These are phyloP conservation scores for Spea multiplicata DNA, from an alignment of 2,113 vertebrate species.

Conservation along the genomic window DNA sequence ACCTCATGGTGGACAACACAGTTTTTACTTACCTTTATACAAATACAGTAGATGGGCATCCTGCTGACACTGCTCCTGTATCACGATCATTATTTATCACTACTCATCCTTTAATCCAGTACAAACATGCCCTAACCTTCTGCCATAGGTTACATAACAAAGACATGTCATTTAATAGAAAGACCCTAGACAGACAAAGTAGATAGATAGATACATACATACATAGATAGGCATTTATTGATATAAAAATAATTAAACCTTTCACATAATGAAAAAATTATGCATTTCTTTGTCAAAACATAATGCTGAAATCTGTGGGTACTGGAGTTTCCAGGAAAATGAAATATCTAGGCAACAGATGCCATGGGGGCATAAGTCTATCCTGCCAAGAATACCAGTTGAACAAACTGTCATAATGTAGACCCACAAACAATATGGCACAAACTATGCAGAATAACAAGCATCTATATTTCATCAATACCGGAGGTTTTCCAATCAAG, in stretches of 20 bases:
- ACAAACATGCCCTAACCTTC: no score
- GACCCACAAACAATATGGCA: constrained; percentile 48
- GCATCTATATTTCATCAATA: not conserved
- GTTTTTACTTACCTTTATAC: no score
- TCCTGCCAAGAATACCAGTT: constrained; percentile 41
- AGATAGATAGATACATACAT: no score
- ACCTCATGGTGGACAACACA: no score
- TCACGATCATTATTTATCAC: no score
- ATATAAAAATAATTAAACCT: not conserved
- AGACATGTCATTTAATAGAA: no score
- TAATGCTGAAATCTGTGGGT: constrained; percentile 31
- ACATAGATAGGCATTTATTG: no score
- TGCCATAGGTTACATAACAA: no score
- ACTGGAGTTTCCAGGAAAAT: constrained; percentile 24
- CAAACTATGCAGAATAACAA: constrained; percentile 14
- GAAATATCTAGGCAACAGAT: constrained; percentile 41
- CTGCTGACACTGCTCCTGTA: no score
- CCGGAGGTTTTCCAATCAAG: not conserved
- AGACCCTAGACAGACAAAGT: no score
- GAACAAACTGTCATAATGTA: constrained; percentile 45
- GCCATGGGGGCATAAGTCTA: constrained; percentile 38
- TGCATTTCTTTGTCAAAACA: not conserved
- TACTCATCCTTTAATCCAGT: no score
- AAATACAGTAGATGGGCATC: no score
- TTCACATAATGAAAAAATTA: not conserved